Conservation (phyloP, 2,888 invertebrate species). For the Nephrocerus scutellatus region DNA sequence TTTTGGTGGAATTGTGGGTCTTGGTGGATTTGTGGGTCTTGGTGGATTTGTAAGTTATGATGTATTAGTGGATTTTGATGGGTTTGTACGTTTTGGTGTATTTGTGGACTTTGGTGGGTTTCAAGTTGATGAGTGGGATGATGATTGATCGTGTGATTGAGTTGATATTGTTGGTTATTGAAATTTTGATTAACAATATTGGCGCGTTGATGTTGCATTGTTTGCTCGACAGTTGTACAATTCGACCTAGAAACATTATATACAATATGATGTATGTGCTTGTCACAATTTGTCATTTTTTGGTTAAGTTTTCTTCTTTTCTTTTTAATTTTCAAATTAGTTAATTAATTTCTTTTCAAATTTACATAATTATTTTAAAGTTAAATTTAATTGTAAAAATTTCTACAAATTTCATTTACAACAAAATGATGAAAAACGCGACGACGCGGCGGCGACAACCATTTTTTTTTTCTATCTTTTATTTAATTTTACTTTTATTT, state of each 20-base stretch:
- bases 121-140: conserved; percentile 28
- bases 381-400: conserved; percentile 8
- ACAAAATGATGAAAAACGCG: no score
- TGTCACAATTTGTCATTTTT: conserved; percentile 22
- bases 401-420: conserved; percentile 16
- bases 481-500: no score
- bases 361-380: conserved; percentile 2
- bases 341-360: conserved; percentile 7
- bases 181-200: conserved; percentile 25
- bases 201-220: conserved; percentile 42
- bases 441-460: no score
- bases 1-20: conserved; percentile 10
- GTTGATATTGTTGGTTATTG: conserved; percentile 31
- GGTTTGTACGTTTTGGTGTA: no score
- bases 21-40: conserved; percentile 3
- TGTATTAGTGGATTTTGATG: conserved; percentile 15
- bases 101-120: conserved; percentile 15
- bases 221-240: conserved; percentile 41
- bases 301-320: conserved; percentile 18
- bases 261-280: conserved; percentile 41
- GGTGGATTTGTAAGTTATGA: conserved; percentile 9
- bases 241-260: conserved; percentile 51
- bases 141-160: conserved; percentile 22
- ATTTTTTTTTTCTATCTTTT: no score
- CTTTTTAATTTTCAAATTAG: conserved; percentile 22